Evolutionary conservation across 2,888 invertebrate genomes (phyloP).

Genomic region (Sycophila texana): DNA sequence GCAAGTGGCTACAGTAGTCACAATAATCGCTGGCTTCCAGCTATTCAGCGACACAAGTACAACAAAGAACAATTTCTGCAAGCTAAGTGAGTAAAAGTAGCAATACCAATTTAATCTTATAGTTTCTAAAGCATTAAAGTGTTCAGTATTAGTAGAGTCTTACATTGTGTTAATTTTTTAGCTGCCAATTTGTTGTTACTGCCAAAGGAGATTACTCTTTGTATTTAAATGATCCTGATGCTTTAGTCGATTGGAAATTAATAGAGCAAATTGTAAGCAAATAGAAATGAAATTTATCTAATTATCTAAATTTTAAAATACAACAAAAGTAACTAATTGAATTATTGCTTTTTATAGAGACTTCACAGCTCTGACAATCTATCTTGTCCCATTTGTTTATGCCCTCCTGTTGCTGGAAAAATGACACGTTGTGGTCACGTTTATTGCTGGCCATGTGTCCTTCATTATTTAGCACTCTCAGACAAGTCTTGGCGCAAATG

Average conservation of each 20-base stretch:
- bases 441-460: conserved; percentile 96
- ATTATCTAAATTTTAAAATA: not conserved
- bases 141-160: no score
- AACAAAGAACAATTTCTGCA: conserved; percentile 96
- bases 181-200: conserved; percentile 97
- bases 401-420: conserved; percentile 90
- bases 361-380: conserved; percentile 82
- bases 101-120: not conserved
- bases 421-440: conserved; percentile 96
- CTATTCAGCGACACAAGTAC: conserved; percentile 82
- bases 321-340: conserved; percentile 6
- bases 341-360: conserved; percentile 74
- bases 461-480: conserved; percentile 92
- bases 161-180: conserved; percentile 71
- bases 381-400: conserved; percentile 95
- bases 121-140: no score
- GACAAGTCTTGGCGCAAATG: conserved; percentile 91
- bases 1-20: conserved; percentile 65
- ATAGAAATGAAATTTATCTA: conserved; percentile 64
- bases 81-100: conserved; percentile 84
- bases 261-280: conserved; percentile 94
- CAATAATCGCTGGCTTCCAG: conserved; percentile 74
- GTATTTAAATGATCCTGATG: conserved; percentile 89
- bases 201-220: conserved; percentile 87
- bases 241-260: conserved; percentile 92